These are phyloP conservation scores for Caranx melampygus DNA, from an alignment of 2,113 vertebrate genomes.

Conservation along the genomic window DNA sequence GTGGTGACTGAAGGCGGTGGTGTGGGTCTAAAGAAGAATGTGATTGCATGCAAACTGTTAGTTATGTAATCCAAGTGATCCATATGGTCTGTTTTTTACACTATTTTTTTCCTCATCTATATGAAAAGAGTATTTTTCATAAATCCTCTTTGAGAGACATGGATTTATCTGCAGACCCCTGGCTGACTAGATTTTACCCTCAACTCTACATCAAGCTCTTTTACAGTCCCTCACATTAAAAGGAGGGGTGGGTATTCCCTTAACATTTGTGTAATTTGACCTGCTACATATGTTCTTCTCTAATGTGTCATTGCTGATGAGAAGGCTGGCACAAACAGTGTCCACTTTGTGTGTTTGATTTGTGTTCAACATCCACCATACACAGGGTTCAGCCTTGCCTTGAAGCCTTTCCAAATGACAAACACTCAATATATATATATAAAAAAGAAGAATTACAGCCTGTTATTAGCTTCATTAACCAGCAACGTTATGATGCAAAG, in stretches of 20 bases:
- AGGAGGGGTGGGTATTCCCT: not conserved
- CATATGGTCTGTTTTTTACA: not conserved
- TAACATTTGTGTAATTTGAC: slow-evolving; percentile 17
- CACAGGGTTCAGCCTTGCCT: slow-evolving; percentile 8
- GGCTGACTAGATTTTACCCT: slow-evolving; percentile 23
- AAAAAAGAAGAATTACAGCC: slow-evolving; percentile 16
- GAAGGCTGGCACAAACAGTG: slow-evolving; percentile 8
- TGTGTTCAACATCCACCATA: slow-evolving; percentile 21
- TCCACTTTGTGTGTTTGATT: slow-evolving; percentile 13
- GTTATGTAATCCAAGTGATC: not conserved
- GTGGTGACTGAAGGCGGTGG: slow-evolving; percentile 14
- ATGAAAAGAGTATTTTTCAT: slow-evolving; percentile 2
- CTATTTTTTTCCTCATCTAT: slow-evolving; percentile 4
- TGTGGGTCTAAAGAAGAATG: slow-evolving; percentile 14
- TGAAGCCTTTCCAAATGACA: slow-evolving; percentile 35
- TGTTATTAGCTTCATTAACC: slow-evolving; percentile 22
- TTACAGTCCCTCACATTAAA: slow-evolving; percentile 11
- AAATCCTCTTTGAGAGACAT: slow-evolving; percentile 13
- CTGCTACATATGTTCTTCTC: slow-evolving; percentile 18
- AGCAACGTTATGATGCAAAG: not conserved
- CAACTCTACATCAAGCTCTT: slow-evolving; percentile 36
- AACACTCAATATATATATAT: slow-evolving; percentile 4
- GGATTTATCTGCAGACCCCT: slow-evolving; percentile 3
- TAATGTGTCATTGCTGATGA: not conserved
- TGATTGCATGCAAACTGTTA: slow-evolving; percentile 21